Percentiles rank a stretch among this genome's conserved stretches.
phyloP scores from a whole-genome alignment of 1,140 invertebrate genomes.

The Apocrypta bakeri region DNA sequence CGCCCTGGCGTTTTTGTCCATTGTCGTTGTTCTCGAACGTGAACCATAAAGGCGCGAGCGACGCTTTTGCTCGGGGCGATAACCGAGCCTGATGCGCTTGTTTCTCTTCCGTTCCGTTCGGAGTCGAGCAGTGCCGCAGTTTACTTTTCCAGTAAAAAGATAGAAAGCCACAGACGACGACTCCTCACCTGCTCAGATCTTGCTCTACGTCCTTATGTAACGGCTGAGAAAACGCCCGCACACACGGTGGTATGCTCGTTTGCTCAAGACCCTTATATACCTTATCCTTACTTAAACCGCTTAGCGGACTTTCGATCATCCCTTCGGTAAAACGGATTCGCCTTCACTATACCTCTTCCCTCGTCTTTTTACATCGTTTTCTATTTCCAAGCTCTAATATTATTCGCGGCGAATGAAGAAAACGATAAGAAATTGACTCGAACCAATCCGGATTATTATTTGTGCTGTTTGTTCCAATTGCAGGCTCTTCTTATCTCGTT shows the following conservation, averaged over 20 bases:
- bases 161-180: background rate
- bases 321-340: background rate
- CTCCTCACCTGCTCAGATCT: slow-evolving; percentile 4
- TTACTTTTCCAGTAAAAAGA: background rate
- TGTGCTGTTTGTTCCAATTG: background rate
- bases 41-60: slow-evolving; percentile 3
- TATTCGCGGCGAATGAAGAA: background rate
- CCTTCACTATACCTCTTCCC: background rate
- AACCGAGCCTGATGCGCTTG: slow-evolving; percentile 2
- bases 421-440: background rate
- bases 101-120: background rate
- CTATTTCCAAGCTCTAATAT: background rate
- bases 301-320: slow-evolving; percentile 15
- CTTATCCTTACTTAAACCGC: background rate
- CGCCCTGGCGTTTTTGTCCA: background rate
- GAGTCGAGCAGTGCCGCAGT: background rate
- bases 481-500: no score
- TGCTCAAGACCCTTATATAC: background rate
- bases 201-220: background rate
- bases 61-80: background rate
- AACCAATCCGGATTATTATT: background rate
- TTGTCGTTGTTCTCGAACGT: slow-evolving; percentile 21
- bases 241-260: no score
- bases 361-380: no score
- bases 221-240: background rate